Conservation (phyloP, 2,797 vertebrate species). For the Masticophis lateralis region DNA sequence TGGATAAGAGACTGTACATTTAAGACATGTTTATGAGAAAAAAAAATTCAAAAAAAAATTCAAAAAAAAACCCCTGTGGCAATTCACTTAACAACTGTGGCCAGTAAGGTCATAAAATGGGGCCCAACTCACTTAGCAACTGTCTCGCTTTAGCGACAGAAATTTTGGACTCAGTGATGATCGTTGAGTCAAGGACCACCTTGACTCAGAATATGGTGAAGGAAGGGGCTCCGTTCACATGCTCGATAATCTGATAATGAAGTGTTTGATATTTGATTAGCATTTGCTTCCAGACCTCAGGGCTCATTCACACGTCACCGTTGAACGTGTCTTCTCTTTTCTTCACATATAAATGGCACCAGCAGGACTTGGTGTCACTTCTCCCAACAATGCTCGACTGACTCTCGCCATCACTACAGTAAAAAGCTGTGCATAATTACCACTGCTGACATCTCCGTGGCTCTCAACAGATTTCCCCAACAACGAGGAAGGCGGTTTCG, state of each 20-base stretch:
- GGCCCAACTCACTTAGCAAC: not conserved
- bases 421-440: slow-evolving; percentile 57
- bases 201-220: not conserved
- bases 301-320: slow-evolving; percentile 62
- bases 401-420: slow-evolving; percentile 42
- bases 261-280: slow-evolving; percentile 60
- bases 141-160: not conserved
- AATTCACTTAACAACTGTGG: too few relatives aligned
- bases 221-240: slow-evolving; percentile 34
- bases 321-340: slow-evolving; percentile 57
- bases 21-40: too few relatives aligned
- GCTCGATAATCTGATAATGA: slow-evolving; percentile 60
- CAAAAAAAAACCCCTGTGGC: too few relatives aligned
- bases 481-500: slow-evolving; percentile 37
- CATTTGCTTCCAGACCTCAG: slow-evolving; percentile 51
- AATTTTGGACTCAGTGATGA: not conserved
- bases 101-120: too few relatives aligned
- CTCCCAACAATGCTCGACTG: slow-evolving; percentile 50
- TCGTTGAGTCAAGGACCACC: not conserved
- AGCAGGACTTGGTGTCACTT: slow-evolving; percentile 48
- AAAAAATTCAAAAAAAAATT: too few relatives aligned
- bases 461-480: slow-evolving; percentile 35
- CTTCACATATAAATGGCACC: slow-evolving; percentile 43
- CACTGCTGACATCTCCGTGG: slow-evolving; percentile 17
- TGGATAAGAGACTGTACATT: too few relatives aligned